phyloP scores from a whole-genome alignment of 2,888 invertebrate species.

The Graphium colonna region DNA sequence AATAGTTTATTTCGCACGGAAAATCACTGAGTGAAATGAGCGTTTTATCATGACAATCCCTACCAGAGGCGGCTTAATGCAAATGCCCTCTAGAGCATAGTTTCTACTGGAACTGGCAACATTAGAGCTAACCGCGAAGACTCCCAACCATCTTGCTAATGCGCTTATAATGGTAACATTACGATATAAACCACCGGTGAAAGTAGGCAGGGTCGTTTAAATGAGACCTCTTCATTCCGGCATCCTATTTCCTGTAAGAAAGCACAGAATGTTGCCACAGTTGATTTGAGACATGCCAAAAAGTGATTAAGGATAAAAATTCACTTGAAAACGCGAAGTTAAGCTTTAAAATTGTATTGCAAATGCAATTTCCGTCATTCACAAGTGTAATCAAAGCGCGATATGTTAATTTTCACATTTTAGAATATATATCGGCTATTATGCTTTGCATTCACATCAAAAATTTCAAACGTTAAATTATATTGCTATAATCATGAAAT shows the following conservation, averaged over 20 bases:
- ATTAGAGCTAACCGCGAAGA: conserved; percentile 44
- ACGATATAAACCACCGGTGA: conserved; percentile 47
- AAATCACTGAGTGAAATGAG: conserved; percentile 4
- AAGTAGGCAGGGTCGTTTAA: conserved; percentile 58
- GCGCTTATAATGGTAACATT: conserved; percentile 66
- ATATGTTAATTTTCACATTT: neutral
- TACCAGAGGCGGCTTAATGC: conserved; percentile 37
- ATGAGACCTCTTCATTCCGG: conserved; percentile 39
- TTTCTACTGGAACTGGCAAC: conserved; percentile 42
- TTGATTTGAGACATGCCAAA: conserved; percentile 16
- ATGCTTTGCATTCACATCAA: neutral
- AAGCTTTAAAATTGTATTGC: neutral
- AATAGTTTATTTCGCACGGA: too few species aligned
- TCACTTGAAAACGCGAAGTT: too few species aligned
- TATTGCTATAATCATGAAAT: too few species aligned
- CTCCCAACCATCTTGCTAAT: conserved; percentile 57
- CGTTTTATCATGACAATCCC: conserved; percentile 30
- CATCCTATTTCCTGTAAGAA: conserved; percentile 18
- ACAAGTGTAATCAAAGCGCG: neutral
- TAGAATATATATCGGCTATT: neutral
- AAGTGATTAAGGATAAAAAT: neutral
- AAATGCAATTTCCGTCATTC: neutral
- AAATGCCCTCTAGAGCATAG: conserved; percentile 40
- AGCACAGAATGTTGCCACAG: neutral
- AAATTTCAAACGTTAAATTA: too few species aligned